Percentiles rank a stretch among this genome's conserved stretches.
These are phyloP conservation scores for Ophioninae sp. DNA, from an alignment of 2,888 invertebrate genomes.

Conservation along the genomic window DNA sequence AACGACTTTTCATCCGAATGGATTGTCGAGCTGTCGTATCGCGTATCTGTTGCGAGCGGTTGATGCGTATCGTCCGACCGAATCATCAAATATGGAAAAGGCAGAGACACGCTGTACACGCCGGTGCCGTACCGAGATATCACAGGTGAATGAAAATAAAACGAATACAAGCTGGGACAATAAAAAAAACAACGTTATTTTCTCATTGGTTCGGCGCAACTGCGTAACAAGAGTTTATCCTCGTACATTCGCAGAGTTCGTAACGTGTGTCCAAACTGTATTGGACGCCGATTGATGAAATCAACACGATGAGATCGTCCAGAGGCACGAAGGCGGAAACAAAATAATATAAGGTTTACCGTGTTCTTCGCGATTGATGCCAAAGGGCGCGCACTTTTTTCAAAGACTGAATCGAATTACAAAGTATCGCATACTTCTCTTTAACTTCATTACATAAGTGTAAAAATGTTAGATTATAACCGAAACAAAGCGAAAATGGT, in stretches of 20 bases:
- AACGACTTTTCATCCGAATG: conserved; percentile 78
- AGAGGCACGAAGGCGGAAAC: background rate
- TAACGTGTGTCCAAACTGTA: conserved; percentile 68
- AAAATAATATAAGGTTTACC: background rate
- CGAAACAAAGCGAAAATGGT: background rate
- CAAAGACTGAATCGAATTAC: conserved; percentile 43
- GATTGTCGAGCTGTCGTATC: conserved; percentile 82
- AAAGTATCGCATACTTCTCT: conserved; percentile 7
- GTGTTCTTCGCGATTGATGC: background rate
- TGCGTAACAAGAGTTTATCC: background rate
- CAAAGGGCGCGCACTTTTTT: background rate
- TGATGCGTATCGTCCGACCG: conserved; percentile 72
- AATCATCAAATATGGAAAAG: conserved; percentile 74
- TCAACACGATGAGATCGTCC: conserved; percentile 7
- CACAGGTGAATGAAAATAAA: conserved; percentile 60
- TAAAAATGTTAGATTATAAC: background rate
- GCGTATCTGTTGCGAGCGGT: conserved; percentile 82
- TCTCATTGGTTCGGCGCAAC: background rate
- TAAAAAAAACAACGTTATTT: background rate
- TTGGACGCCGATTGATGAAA: background rate
- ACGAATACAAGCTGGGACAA: background rate
- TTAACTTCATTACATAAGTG: conserved; percentile 7
- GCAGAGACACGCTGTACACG: conserved; percentile 71
- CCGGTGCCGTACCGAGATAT: conserved; percentile 70
- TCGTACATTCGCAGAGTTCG: conserved; percentile 59